These are phyloP conservation scores for Leptura quadrifasciata DNA, from an alignment of 2,888 invertebrate genomes.

Conservation along the genomic window DNA sequence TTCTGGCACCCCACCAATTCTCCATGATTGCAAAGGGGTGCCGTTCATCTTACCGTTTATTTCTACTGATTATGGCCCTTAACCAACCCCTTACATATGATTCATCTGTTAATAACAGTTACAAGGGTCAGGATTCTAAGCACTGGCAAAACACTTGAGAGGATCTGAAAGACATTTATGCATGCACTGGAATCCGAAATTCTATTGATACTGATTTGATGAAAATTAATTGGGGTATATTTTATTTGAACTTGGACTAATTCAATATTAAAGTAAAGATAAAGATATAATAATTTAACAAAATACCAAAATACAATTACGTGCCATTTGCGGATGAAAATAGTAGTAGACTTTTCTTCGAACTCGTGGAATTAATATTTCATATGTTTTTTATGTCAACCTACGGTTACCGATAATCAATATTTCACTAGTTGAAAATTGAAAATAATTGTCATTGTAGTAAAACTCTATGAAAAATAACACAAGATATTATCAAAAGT, in stretches of 20 bases:
- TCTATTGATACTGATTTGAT: not conserved
- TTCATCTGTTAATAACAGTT: slow-evolving; percentile 64
- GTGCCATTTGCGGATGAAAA: too few species aligned
- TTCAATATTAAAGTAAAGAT: not conserved
- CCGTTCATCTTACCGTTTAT: slow-evolving; percentile 58
- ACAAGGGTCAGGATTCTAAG: slow-evolving; percentile 49
- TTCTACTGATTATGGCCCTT: slow-evolving; percentile 56
- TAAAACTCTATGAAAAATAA: too few species aligned
- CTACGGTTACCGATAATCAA: too few species aligned
- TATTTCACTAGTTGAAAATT: too few species aligned
- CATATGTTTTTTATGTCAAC: too few species aligned
- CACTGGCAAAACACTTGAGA: slow-evolving; percentile 50
- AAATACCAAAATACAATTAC: too few species aligned
- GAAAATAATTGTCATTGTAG: too few species aligned
- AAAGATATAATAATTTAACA: not conserved
- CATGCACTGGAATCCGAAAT: not conserved
- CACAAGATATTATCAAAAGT: too few species aligned
- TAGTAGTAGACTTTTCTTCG: too few species aligned
- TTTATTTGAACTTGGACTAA: not conserved
- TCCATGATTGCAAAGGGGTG: slow-evolving; percentile 55
- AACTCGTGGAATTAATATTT: too few species aligned
- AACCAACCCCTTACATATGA: slow-evolving; percentile 63
- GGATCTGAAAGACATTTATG: slow-evolving; percentile 43
- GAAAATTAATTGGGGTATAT: not conserved
- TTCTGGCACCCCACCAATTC: slow-evolving; percentile 46